These are phyloP conservation scores for Metacarcinus magister DNA, from an alignment of 2,888 invertebrate species.

Conservation along the genomic window DNA sequence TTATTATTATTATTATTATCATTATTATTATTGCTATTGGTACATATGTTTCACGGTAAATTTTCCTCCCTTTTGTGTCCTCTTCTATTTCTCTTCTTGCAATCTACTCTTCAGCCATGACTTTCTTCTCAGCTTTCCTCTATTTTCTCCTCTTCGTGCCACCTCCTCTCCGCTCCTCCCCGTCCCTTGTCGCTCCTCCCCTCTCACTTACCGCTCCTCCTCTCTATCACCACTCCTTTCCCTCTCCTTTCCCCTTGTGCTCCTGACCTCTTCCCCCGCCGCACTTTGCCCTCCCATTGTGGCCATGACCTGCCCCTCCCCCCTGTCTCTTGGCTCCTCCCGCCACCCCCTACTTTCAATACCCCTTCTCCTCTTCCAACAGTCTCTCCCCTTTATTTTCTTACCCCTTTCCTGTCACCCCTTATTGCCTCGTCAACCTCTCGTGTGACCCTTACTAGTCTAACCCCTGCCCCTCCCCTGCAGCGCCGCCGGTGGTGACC, in stretches of 20 bases:
- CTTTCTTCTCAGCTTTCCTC: not conserved
- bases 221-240: not conserved
- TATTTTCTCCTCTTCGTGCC: not conserved
- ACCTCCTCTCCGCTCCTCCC: not conserved
- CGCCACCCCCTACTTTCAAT: not conserved
- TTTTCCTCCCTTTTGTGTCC: not conserved
- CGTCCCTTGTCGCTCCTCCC: not conserved
- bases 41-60: too few relatives aligned
- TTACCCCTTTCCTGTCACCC: not conserved
- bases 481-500: constrained; percentile 96
- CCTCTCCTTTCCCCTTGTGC: too few relatives aligned
- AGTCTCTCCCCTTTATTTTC: not conserved
- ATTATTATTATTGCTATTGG: not conserved
- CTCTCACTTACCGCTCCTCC: not conserved
- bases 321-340: not conserved
- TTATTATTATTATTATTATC: not conserved
- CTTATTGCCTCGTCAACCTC: too few relatives aligned
- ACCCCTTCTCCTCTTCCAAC: not conserved
- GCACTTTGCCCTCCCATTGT: not conserved
- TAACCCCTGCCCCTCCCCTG: not conserved
- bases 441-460: not conserved
- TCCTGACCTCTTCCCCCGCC: not conserved
- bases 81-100: not conserved
- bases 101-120: not conserved
- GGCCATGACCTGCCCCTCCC: not conserved